Conservation (phyloP, 1,140 invertebrate species). For the Ceratitis capitata region DNA sequence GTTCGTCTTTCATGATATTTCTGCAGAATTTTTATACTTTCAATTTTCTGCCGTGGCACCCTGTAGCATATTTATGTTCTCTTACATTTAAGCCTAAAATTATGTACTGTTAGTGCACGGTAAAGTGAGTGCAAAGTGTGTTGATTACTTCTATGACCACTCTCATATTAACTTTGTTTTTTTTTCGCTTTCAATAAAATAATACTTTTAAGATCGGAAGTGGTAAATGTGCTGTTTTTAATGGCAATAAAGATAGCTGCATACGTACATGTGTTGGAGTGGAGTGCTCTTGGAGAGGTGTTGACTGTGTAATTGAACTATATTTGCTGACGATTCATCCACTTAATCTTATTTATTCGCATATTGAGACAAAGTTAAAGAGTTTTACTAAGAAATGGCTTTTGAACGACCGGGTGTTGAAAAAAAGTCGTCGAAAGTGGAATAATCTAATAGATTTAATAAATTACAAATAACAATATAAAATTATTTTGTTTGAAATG, state of each 20-base stretch:
- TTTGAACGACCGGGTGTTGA: no score
- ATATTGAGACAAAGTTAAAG: no score
- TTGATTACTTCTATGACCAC: no score
- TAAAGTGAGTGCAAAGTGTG: not conserved
- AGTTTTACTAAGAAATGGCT: no score
- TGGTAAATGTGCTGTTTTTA: not conserved
- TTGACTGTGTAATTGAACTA: no score
- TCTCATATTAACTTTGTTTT: not conserved
- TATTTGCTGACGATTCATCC: not conserved
- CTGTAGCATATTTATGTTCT: not conserved
- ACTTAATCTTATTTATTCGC: not conserved
- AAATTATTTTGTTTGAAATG: no score
- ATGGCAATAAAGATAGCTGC: not conserved
- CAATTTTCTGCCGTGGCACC: not conserved
- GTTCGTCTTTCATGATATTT: not conserved
- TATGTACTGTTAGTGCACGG: not conserved
- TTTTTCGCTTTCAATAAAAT: not conserved
- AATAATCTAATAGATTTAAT: no score
- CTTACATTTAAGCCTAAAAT: not conserved
- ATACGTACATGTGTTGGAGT: no score
- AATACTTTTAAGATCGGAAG: not conserved
- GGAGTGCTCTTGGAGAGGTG: not conserved
- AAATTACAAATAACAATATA: no score
- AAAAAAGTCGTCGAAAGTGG: no score
- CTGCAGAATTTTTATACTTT: not conserved